phyloP scores from a whole-genome alignment of 2,797 vertebrate genomes.

The Sphaeramia orbicularis region DNA sequence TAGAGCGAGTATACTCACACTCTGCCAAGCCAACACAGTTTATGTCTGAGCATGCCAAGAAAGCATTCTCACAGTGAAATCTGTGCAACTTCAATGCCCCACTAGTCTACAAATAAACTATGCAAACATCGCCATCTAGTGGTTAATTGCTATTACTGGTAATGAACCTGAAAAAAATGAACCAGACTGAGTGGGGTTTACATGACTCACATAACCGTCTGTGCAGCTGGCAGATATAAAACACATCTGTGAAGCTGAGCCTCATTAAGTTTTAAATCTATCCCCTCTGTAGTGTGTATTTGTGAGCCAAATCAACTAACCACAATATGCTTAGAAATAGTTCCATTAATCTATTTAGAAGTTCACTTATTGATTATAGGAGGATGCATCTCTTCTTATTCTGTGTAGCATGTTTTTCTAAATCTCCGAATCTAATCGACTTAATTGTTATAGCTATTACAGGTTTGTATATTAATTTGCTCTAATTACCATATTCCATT shows the following conservation, averaged over 20 bases:
- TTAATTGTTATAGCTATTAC: no score
- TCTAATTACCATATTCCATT: no score
- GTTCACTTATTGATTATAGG: conserved; percentile 7
- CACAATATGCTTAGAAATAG: conserved; percentile 17
- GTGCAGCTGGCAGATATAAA: conserved; percentile 18
- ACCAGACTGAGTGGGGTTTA: conserved; percentile 19
- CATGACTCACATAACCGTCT: conserved; percentile 17
- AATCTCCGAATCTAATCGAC: no score
- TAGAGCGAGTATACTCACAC: conserved; percentile 38
- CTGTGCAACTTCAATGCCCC: conserved; percentile 22
- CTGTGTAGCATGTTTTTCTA: no score
- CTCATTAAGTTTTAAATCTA: conserved; percentile 28
- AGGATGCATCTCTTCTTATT: background rate
- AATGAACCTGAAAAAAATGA: background rate
- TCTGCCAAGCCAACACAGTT: conserved; percentile 31
- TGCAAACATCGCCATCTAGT: conserved; percentile 68
- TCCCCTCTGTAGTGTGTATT: conserved; percentile 1
- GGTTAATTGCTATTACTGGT: conserved; percentile 24
- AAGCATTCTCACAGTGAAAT: conserved; percentile 13
- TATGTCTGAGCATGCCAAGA: conserved; percentile 29
- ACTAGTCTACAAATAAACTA: conserved; percentile 20
- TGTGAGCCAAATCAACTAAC: conserved; percentile 14
- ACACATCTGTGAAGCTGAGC: conserved; percentile 24
- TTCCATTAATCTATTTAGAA: conserved; percentile 8
- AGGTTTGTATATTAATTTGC: no score